Percentiles rank a stretch among this genome's conserved stretches.
These are phyloP conservation scores for Torymus auratus DNA, from an alignment of 2,888 invertebrate species.

Conservation along the genomic window DNA sequence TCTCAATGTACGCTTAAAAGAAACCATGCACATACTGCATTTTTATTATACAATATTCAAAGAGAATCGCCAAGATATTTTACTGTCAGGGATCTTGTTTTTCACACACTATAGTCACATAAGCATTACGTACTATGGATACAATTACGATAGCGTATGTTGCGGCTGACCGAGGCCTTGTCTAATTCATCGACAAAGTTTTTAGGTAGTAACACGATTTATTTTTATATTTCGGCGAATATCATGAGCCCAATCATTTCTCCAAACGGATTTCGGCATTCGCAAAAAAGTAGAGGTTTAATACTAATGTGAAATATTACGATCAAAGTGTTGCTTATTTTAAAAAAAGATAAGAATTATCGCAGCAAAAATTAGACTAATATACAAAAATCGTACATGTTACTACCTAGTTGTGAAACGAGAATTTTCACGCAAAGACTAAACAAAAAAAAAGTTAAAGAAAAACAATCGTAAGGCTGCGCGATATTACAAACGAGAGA, in stretches of 20 bases:
- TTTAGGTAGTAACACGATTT: conserved; percentile 52
- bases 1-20: conserved; percentile 42
- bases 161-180: conserved; percentile 36
- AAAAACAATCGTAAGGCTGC: conserved; percentile 15
- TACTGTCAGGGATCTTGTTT: conserved; percentile 28
- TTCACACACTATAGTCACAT: conserved; percentile 18
- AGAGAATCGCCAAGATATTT: conserved; percentile 15
- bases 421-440: conserved; percentile 41
- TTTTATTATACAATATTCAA: conserved; percentile 29
- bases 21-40: background rate
- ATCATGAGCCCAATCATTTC: background rate
- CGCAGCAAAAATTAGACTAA: background rate
- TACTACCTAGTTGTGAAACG: conserved; percentile 44
- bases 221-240: conserved; percentile 52
- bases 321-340: no score
- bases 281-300: no score
- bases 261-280: no score
- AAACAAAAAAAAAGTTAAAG: conserved; percentile 13
- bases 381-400: conserved; percentile 39
- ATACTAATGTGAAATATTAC: no score
- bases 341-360: background rate
- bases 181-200: conserved; percentile 41
- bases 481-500: conserved; percentile 12
- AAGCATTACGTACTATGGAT: conserved; percentile 35
- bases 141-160: conserved; percentile 9